Percentiles rank a stretch among this genome's conserved stretches.
Conservation (phyloP, 2,113 vertebrate genomes). For the Mionectes macconnelli region DNA sequence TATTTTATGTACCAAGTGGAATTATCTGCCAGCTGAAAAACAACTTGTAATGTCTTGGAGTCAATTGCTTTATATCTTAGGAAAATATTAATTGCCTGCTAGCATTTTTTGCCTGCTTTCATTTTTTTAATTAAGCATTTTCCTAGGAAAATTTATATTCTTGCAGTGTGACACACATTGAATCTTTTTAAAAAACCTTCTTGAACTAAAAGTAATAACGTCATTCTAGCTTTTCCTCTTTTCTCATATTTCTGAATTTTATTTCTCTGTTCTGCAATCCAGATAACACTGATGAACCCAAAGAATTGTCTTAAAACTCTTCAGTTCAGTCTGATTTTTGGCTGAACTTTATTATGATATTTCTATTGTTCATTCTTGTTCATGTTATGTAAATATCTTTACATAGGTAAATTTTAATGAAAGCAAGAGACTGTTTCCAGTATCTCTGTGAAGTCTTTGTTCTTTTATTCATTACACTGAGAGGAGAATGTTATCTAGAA, state of each 20-base stretch:
- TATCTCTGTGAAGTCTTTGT: not conserved
- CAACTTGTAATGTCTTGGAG: not conserved
- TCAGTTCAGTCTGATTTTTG: not conserved
- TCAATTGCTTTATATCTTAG: not conserved
- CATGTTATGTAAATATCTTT: not conserved
- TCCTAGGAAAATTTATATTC: not conserved
- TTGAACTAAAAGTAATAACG: not conserved
- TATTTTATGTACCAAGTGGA: not conserved
- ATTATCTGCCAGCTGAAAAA: not conserved
- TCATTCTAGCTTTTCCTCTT: not conserved
- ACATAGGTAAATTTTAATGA: not conserved
- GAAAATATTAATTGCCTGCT: constrained; percentile 23
- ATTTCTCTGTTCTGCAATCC: not conserved
- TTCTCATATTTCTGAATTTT: not conserved
- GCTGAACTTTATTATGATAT: not conserved
- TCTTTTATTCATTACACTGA: not conserved
- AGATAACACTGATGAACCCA: not conserved
- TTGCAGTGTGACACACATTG: not conserved
- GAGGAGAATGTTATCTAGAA: not conserved
- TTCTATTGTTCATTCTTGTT: not conserved
- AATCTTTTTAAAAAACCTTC: not conserved
- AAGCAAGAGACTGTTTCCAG: not conserved
- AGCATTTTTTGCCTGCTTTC: not conserved
- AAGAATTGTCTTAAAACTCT: not conserved
- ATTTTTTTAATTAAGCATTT: not conserved